Evolutionary conservation across 2,888 invertebrate genomes (phyloP).

Genomic region (Hemicrepidius hirtus): DNA sequence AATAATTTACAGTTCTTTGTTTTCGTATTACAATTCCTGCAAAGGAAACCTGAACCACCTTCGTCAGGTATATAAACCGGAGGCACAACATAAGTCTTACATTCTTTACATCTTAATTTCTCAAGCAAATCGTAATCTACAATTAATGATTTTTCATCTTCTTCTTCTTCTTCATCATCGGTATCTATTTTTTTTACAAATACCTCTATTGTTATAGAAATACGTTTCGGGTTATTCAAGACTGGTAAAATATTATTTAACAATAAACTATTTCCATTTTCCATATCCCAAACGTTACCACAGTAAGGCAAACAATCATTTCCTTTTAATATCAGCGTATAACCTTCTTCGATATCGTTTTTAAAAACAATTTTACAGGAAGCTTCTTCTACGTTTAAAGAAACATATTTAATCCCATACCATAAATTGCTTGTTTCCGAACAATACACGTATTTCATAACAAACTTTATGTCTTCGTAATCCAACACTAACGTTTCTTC

Average conservation of each 20-base stretch:
- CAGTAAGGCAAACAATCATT: conserved; percentile 10
- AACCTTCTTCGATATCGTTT: conserved; percentile 22
- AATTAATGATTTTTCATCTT: neutral
- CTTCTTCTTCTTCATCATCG: neutral
- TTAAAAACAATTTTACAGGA: conserved; percentile 9
- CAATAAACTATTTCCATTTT: neutral
- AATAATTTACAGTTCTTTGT: too few species aligned
- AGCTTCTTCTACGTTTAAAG: neutral
- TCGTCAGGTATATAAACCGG: conserved; percentile 23
- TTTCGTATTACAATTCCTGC: conserved; percentile 18
- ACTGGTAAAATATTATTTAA: conserved; percentile 4
- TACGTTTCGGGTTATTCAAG: conserved; percentile 17
- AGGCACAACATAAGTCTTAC: conserved; percentile 20
- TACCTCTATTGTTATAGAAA: neutral
- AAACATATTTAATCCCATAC: conserved; percentile 9
- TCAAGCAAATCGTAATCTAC: conserved; percentile 1
- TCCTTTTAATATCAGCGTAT: conserved; percentile 17
- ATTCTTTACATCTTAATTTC: conserved; percentile 20
- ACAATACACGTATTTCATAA: conserved; percentile 12
- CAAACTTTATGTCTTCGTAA: too few species aligned
- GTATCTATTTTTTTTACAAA: neutral
- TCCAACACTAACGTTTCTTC: too few species aligned
- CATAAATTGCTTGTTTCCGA: neutral
- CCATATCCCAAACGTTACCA: neutral
- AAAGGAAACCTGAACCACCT: neutral